Base-by-base conservation (phyloP, 2,888 invertebrate species). In the Pterostichus madidus region DNA sequence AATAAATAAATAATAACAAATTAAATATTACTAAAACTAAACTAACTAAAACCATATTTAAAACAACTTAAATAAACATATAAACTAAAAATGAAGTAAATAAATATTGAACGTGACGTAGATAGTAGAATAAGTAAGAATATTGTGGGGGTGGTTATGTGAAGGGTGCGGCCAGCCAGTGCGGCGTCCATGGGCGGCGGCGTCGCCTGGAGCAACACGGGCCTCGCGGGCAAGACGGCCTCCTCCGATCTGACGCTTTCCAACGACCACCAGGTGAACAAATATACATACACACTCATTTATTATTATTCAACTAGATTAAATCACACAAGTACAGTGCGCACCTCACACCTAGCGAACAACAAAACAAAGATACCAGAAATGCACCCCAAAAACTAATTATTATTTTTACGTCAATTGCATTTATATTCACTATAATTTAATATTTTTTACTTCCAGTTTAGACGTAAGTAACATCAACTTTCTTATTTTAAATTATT, bases 211-310 rank as follows among this genome's bases (percentile, higher is more conserved):
- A 59, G 24, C 31, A 31, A 11, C 35, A 31, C 49, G 24, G 68
- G 86, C 46, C 83, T 52, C 44, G 83, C 73, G 86, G 89, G 86
- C 46, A 84, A 64, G 61, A 80, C 73, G 86, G 89, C 86, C 90
- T 90, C 88, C 90, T 90, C 81, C 11, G 87, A 90, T 89, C 87
- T 80, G 31, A 75, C 81, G n/a, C 89, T 89, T 85, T 88, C 89
- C 85, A 91, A 91, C 85, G 91, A 91, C 90, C 91, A 91, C 89
- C 91, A 91, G 91, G 91, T 91, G 91, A 91, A 91, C 91, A 91
- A 91, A 24, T 2, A 32, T n/a, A 68, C 2, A n/a, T 13, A 24
- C 8, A 52, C 52, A 52, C 75, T 17, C 2, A n/a, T n/a, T n/a
- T n/a, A n/a, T n/a, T n/a, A n/a, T n/a, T n/a, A n/a, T 46, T 59